Percentiles rank a stretch among this genome's conserved stretches.
Conservation (phyloP, 2,113 vertebrate genomes). For the Salvelinus fontinalis region DNA sequence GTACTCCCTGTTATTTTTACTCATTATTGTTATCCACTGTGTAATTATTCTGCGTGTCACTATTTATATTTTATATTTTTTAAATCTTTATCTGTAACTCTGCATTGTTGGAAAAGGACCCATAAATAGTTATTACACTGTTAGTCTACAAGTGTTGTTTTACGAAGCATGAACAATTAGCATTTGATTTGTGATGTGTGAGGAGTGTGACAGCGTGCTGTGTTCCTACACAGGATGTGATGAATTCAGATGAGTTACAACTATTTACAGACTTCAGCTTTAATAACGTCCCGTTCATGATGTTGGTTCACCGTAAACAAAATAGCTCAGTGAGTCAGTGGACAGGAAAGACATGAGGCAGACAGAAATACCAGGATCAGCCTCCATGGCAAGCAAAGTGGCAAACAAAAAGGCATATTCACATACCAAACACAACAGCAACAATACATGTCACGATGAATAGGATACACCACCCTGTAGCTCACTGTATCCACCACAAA, state of each 20-base stretch:
- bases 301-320: slow-evolving; percentile 25
- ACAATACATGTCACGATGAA: not conserved
- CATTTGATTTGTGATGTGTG: no score
- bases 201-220: no score
- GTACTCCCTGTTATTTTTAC: no score
- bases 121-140: no score
- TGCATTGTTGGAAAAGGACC: no score
- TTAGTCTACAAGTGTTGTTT: no score
- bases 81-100: no score
- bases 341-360: slow-evolving; percentile 13
- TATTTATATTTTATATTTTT: no score
- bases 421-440: not conserved
- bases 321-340: slow-evolving; percentile 22
- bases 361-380: slow-evolving; percentile 18
- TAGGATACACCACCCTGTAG: not conserved
- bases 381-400: slow-evolving; percentile 25
- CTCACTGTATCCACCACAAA: not conserved
- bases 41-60: no score
- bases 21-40: no score
- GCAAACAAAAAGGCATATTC: slow-evolving; percentile 8
- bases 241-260: slow-evolving; percentile 53
- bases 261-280: slow-evolving; percentile 59
- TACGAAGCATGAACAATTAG: no score
- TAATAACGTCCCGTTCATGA: slow-evolving; percentile 47
- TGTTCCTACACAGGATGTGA: slow-evolving; percentile 38